Base-by-base conservation (phyloP, 92 coral and sea anemone genomes). In the Porites cylindrica region DNA sequence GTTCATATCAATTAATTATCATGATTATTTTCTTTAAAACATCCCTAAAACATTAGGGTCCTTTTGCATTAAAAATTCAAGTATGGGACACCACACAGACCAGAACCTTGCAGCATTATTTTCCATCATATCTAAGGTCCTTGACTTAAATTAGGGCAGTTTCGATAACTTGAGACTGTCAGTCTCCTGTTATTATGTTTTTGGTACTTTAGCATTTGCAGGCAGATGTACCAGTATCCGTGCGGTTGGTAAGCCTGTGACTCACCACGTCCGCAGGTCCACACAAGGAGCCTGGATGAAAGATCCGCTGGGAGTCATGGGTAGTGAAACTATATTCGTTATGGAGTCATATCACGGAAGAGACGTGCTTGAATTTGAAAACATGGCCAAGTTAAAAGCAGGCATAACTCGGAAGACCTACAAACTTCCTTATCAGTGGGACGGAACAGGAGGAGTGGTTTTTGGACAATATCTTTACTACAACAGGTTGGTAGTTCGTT, bases 371-470 rank as follows among this genome's bases (percentile, higher is more conserved):
- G 75, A 72, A 53, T 88, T 69, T 62, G 86, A 79, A 66, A 73
- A 75, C 82, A 84, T 92, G 88, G 77, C 52, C 2, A 62, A 12
- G 76, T 85, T 92, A 80, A 92, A 89, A 72, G 71, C 90, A 54
- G 94, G 94, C 60, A 66, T 80, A 8, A 32, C 62, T 16, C 75
- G 29, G 0, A 92, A 92, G 71, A 88, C 66, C 3, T 59, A 84
- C 80, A 52, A n/a, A 0, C 73, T 88, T 10, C 94, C 94, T 7
- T 84, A 85, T 47, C 18, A 16, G 17, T 88, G 52, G 19, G 88
- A 88, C 43, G 94, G 94, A 51, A 92, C 94, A 38, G 94, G 94
- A 54, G 86, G 82, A 21, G 94, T 85, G 60, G 90, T 92, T 14
- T 88, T 88, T 84, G 94, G 94, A n/a, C 90, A 86, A 7, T 88